phyloP scores from a whole-genome alignment of 2,113 vertebrate genomes.

The Xiphophorus maculatus region DNA sequence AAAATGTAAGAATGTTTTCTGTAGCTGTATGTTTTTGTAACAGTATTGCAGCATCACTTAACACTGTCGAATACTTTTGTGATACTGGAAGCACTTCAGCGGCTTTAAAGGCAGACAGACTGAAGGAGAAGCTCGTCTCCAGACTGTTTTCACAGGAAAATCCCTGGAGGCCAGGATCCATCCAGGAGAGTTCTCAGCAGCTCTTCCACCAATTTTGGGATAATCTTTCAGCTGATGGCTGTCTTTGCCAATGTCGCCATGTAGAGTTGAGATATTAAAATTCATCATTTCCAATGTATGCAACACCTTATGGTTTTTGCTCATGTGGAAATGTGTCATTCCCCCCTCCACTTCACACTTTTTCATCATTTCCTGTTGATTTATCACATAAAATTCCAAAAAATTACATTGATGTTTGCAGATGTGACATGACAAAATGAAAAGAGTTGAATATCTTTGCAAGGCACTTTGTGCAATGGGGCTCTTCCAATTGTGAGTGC shows the following conservation, averaged over 20 bases:
- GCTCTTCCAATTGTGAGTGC: neutral
- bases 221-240: slow-evolving; percentile 65
- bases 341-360: no score
- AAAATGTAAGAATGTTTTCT: neutral
- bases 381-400: neutral
- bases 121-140: slow-evolving; percentile 29
- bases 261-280: slow-evolving; percentile 39
- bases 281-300: slow-evolving; percentile 35
- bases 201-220: slow-evolving; percentile 45
- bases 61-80: neutral
- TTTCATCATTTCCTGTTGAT: no score
- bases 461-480: neutral
- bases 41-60: neutral
- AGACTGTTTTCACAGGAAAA: slow-evolving; percentile 22
- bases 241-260: slow-evolving; percentile 38
- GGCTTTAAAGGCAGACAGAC: slow-evolving; percentile 28
- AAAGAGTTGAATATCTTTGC: neutral
- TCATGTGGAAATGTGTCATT: no score
- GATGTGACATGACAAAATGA: neutral
- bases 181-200: slow-evolving; percentile 34
- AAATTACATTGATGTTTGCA: neutral
- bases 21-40: neutral
- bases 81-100: neutral
- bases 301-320: no score
- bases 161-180: slow-evolving; percentile 48